phyloP scores from a whole-genome alignment of 2,797 vertebrate genomes.

The Pseudomugil tenellus region DNA sequence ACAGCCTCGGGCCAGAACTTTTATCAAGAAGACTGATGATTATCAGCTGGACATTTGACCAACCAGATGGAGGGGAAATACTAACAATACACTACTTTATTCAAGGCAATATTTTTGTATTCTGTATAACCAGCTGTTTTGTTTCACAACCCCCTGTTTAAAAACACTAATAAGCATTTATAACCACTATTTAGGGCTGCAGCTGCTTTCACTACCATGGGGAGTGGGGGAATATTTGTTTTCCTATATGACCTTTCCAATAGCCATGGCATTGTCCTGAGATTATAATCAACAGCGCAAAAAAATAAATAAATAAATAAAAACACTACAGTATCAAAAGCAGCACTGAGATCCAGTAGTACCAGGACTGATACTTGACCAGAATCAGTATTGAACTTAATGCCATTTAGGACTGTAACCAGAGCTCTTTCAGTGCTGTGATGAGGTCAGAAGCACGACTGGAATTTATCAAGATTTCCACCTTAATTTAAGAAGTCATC shows the following conservation, averaged over 20 bases:
- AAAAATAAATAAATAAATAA: too few relatives aligned
- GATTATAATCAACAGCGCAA: background rate
- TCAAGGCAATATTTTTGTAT: background rate
- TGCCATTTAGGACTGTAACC: too few relatives aligned
- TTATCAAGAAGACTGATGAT: constrained; percentile 45
- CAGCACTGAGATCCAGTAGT: too few relatives aligned
- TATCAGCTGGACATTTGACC: constrained; percentile 40
- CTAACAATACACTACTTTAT: constrained; percentile 29
- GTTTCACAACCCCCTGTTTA: background rate
- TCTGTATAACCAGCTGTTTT: background rate
- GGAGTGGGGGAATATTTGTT: background rate
- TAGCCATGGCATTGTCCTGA: background rate
- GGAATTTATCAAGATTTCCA: too few relatives aligned
- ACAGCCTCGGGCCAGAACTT: constrained; percentile 31
- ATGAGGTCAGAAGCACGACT: too few relatives aligned
- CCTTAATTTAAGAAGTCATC: too few relatives aligned
- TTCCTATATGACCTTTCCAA: background rate
- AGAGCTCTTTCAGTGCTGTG: too few relatives aligned
- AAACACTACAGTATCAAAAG: too few relatives aligned
- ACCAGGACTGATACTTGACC: too few relatives aligned
- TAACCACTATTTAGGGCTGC: background rate
- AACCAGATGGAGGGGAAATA: constrained; percentile 28
- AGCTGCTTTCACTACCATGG: background rate
- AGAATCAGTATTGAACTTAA: too few relatives aligned
- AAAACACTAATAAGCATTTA: background rate